phyloP scores from a whole-genome alignment of 2,888 invertebrate genomes.

The Sussaba pulchella region DNA sequence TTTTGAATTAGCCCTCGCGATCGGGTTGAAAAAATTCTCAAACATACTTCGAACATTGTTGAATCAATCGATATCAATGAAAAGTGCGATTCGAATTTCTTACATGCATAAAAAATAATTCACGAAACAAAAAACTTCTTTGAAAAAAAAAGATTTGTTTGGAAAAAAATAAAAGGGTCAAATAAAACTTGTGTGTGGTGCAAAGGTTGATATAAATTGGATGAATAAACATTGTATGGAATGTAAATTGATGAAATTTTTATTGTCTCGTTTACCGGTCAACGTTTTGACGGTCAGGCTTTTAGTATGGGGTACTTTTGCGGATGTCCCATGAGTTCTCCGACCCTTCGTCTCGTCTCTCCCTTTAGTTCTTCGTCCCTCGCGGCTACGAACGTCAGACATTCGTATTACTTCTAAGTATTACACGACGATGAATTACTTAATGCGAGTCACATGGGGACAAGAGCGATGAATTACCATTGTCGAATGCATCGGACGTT shows the following conservation, averaged over 20 bases:
- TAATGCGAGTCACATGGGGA: conserved; percentile 77
- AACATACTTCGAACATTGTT: too few relatives aligned
- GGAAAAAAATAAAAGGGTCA: too few relatives aligned
- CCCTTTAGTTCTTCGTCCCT: not conserved
- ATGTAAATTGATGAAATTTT: conserved; percentile 5
- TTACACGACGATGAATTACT: conserved; percentile 78
- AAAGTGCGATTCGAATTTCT: too few relatives aligned
- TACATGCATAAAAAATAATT: too few relatives aligned
- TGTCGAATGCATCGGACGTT: conserved; percentile 71
- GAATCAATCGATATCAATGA: too few relatives aligned
- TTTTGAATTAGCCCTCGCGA: too few relatives aligned
- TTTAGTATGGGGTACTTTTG: conserved; percentile 35
- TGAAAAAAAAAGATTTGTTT: too few relatives aligned
- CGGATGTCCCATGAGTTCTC: conserved; percentile 78
- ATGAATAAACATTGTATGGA: not conserved
- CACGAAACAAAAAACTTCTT: too few relatives aligned
- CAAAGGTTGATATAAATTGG: too few relatives aligned
- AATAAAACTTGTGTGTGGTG: too few relatives aligned
- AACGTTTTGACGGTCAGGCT: conserved; percentile 29
- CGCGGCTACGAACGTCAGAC: not conserved
- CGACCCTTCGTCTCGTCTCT: conserved; percentile 72
- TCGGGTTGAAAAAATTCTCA: too few relatives aligned
- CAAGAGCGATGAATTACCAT: conserved; percentile 73
- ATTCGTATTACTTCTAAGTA: conserved; percentile 63
- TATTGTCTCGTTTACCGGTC: not conserved